Evolutionary conservation across 2,113 vertebrate species (phyloP).

Genomic region (Meriones unguiculatus): DNA sequence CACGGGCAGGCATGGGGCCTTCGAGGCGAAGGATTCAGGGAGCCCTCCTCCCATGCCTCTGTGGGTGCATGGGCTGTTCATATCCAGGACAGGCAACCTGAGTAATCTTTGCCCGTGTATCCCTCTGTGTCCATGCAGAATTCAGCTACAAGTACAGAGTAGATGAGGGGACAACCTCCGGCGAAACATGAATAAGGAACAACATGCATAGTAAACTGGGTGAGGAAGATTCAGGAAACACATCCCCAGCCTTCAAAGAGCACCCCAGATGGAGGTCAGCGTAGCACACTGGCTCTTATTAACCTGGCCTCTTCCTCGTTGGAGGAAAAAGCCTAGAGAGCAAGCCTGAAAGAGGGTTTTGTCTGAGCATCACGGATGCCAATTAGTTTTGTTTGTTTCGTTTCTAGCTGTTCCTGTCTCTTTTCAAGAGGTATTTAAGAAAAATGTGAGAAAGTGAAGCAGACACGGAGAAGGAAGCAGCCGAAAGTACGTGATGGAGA

Average conservation of each 20-base stretch:
- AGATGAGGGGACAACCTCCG: not conserved
- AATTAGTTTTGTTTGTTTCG: not conserved
- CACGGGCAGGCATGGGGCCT: not conserved
- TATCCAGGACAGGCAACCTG: too few species aligned
- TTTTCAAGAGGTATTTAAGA: slow-evolving; percentile 17
- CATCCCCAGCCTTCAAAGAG: not conserved
- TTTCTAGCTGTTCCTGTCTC: not conserved
- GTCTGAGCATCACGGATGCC: not conserved
- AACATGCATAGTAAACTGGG: not conserved
- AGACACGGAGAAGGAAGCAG: not conserved
- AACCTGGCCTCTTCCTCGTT: not conserved
- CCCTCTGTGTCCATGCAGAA: not conserved
- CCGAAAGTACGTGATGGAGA: not conserved
- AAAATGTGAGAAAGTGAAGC: not conserved
- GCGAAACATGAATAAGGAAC: not conserved
- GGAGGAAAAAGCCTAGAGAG: not conserved
- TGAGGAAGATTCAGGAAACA: not conserved
- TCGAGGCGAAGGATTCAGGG: not conserved
- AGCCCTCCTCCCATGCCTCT: not conserved
- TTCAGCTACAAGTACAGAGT: not conserved
- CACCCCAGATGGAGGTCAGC: not conserved
- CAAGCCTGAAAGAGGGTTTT: not conserved
- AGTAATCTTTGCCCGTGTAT: not conserved
- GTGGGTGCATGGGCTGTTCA: not conserved
- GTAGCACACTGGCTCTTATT: not conserved